Percentiles rank a stretch among this genome's conserved stretches.
Conservation (phyloP, 2,888 invertebrate species). For the Allolobophora icterica region DNA sequence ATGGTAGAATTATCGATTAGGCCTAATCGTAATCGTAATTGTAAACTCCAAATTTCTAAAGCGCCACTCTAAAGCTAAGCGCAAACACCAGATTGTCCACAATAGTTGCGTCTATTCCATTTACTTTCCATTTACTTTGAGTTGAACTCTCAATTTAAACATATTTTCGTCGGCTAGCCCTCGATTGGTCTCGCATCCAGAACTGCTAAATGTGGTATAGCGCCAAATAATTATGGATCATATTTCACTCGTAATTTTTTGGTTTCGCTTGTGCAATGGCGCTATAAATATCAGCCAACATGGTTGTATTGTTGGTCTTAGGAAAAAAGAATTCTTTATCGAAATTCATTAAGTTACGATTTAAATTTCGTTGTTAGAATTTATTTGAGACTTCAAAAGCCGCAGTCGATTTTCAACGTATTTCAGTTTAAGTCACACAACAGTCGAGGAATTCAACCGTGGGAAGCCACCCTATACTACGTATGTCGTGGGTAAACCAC, state of each 20-base stretch:
- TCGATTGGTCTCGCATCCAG: no score
- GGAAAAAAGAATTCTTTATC: not conserved
- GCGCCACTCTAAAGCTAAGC: no score
- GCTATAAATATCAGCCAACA: constrained; percentile 17
- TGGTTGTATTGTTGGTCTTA: constrained; percentile 6
- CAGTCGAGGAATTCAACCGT: not conserved
- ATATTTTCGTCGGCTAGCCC: no score
- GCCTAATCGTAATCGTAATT: no score
- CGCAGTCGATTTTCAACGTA: not conserved
- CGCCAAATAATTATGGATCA: not conserved
- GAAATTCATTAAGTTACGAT: constrained; percentile 17
- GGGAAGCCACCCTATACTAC: constrained; percentile 5
- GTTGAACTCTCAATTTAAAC: no score
- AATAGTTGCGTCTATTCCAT: no score
- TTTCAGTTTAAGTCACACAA: not conserved
- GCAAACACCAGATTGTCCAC: no score
- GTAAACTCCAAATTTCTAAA: no score
- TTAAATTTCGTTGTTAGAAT: constrained; percentile 11
- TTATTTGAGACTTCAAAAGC: not conserved
- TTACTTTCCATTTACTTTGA: no score
- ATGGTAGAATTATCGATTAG: no score
- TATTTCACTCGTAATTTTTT: not conserved
- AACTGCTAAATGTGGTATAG: not conserved
- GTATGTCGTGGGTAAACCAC: not conserved
- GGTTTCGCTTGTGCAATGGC: constrained; percentile 6